phyloP scores from a whole-genome alignment of 2,888 invertebrate species.

The Luperina testacea region DNA sequence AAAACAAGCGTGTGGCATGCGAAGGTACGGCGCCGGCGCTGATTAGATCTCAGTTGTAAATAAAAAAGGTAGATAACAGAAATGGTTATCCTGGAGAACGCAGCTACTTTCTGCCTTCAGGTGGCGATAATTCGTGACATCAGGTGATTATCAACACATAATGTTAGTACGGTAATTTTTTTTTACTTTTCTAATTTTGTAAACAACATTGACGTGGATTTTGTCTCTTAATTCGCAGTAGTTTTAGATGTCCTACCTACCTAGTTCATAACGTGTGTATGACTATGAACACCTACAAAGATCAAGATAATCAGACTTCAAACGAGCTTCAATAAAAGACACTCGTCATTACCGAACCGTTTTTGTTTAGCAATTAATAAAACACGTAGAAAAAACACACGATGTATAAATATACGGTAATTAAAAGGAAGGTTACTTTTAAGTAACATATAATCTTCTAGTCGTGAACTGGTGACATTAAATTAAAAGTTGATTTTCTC shows the following conservation, averaged over 20 bases:
- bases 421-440: neutral
- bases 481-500: conserved; percentile 14
- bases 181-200: neutral
- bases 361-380: neutral
- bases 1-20: conserved; percentile 61
- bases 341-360: neutral
- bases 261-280: neutral
- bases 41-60: conserved; percentile 54
- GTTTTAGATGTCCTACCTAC: neutral
- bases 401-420: neutral
- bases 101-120: neutral
- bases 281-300: neutral
- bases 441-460: neutral
- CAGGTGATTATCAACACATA: neutral
- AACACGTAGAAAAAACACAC: neutral
- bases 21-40: conserved; percentile 26
- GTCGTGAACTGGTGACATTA: neutral
- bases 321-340: neutral
- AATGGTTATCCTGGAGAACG: conserved; percentile 30
- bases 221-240: neutral
- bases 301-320: neutral
- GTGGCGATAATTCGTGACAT: neutral
- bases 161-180: too few relatives aligned
- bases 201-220: neutral
- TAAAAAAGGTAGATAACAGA: conserved; percentile 42